Base-by-base conservation (phyloP, 1,140 invertebrate genomes). In the Ectropis grisescens region DNA sequence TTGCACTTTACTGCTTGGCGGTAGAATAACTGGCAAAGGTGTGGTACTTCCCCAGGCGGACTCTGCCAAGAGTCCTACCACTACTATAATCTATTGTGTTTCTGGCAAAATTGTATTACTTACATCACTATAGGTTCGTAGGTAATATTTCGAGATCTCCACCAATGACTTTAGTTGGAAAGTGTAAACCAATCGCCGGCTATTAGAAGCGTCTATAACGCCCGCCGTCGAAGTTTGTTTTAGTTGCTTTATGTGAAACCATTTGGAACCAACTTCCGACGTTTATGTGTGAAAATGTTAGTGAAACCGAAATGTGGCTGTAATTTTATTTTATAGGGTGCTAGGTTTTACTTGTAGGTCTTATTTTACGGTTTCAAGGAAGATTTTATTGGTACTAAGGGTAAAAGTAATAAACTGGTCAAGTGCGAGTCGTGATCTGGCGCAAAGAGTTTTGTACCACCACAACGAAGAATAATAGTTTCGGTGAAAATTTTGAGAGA, bases 161-260 rank as follows among this genome's bases (percentile, higher is more conserved):
- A 28, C 26, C 38, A 48, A 56, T 41, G 52, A 53, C 42, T 66
- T 57, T 53, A 55, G 58, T 69, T 61, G 45, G 33, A 51, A 30
- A 37, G 30, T 37, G 40, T 39, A 41, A 68, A 48, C 46, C 50
- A 30, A 68, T 68, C 58, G 47, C 29, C 46, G 13, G 34, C 45
- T 46, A 57, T 64, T 57, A 59, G 19, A 28, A 29, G 29, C 39
- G 15, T 43, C 47, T 58, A 67, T 67, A 67, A 64, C 50, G 40
- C 37, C 45, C 34, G 45, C 22, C 37, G 39, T 23, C 38, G 37
- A 57, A 62, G 35, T 56, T 53, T 46, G 39, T 35, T 53, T 11
- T 11, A 41, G 28, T 32, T 47, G 28, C 29, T 47, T 41, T 27
- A 30, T 31, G 35, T 33, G 32, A 29, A 13, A 23, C 10, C 4